phyloP scores from a whole-genome alignment of 2,888 invertebrate genomes.

The Heteromurus nitidus region DNA sequence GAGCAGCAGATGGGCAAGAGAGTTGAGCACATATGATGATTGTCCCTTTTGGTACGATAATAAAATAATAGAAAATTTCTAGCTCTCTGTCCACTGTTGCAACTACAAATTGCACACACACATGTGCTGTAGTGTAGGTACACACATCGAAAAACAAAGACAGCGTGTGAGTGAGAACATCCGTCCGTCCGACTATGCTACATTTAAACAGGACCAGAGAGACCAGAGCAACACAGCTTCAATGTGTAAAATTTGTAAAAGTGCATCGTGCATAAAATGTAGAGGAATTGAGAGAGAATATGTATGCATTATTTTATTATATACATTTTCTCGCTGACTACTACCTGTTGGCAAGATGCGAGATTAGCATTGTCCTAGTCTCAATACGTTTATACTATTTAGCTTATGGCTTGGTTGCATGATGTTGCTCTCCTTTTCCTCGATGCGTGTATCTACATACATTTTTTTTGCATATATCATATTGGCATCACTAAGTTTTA shows the following conservation, averaged over 20 bases:
- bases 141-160: background rate
- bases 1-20: background rate
- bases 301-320: background rate
- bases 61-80: too few relatives aligned
- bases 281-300: background rate
- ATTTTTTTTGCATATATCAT: background rate
- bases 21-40: background rate
- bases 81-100: too few relatives aligned
- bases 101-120: too few relatives aligned
- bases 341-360: slow-evolving; percentile 42
- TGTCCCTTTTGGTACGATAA: too few relatives aligned
- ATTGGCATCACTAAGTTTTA: too few relatives aligned
- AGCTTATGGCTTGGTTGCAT: background rate
- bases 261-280: too few relatives aligned
- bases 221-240: too few relatives aligned
- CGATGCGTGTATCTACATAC: background rate
- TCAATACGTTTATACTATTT: slow-evolving; percentile 17
- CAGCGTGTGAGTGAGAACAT: background rate
- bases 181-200: slow-evolving; percentile 47
- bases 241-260: too few relatives aligned
- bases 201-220: too few relatives aligned
- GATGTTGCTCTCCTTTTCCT: background rate
- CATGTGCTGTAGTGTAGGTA: too few relatives aligned
- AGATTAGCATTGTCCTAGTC: slow-evolving; percentile 60
- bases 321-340: slow-evolving; percentile 15